Evolutionary conservation across 2,797 vertebrate genomes (phyloP).

Genomic region (Lithobates sylvaticus): DNA sequence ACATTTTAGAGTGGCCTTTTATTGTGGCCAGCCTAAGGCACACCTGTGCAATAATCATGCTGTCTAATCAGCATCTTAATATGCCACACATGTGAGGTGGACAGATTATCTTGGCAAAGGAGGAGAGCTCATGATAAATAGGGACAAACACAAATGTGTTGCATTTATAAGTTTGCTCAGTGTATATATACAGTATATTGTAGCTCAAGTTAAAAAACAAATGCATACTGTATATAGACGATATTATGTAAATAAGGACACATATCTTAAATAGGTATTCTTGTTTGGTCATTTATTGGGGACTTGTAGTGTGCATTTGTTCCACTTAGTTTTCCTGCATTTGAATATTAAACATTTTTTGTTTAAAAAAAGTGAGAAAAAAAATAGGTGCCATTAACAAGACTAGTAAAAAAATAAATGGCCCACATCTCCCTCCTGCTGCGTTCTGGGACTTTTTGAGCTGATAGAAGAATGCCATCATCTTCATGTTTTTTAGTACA

Average conservation of each 20-base stretch:
- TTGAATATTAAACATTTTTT: slow-evolving; percentile 7
- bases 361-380: slow-evolving; percentile 28
- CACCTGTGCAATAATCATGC: too few species aligned
- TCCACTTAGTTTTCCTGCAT: neutral
- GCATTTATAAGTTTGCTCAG: too few species aligned
- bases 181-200: too few species aligned
- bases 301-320: neutral
- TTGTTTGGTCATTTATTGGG: neutral
- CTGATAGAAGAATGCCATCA: slow-evolving; percentile 15
- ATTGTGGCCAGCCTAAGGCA: too few species aligned
- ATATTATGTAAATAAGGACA: neutral
- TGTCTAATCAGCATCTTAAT: too few species aligned
- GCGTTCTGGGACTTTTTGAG: slow-evolving; percentile 55
- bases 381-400: slow-evolving; percentile 46
- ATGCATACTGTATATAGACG: too few species aligned
- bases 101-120: too few species aligned
- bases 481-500: neutral
- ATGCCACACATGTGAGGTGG: too few species aligned
- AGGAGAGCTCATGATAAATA: too few species aligned
- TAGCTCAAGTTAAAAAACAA: too few species aligned
- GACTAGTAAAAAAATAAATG: slow-evolving; percentile 49
- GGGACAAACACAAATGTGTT: too few species aligned
- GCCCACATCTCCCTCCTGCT: slow-evolving; percentile 28
- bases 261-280: neutral
- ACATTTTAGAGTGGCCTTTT: too few species aligned